Conservation (phyloP, 2,888 invertebrate genomes). For the Pollenia angustigena region DNA sequence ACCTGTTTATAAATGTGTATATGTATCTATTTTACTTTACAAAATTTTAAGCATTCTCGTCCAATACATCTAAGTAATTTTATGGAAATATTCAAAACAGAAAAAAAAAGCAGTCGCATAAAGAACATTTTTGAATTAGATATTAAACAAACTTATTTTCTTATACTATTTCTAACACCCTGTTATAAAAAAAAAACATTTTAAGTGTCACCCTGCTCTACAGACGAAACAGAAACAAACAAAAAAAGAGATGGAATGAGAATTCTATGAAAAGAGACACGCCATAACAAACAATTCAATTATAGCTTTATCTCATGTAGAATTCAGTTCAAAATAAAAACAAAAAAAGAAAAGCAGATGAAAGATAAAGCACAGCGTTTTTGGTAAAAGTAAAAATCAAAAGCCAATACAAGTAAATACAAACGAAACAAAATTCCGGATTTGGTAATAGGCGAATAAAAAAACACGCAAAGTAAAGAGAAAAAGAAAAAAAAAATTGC, state of each 20-base stretch:
- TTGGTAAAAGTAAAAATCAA: slow-evolving; percentile 20
- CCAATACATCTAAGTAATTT: no score
- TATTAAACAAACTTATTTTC: no score
- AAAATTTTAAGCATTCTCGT: no score
- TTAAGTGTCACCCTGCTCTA: slow-evolving; percentile 16
- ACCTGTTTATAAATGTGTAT: no score
- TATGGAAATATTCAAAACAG: no score
- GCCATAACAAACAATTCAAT: slow-evolving; percentile 30
- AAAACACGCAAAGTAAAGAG: not conserved
- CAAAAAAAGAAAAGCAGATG: slow-evolving; percentile 31
- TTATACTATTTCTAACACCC: slow-evolving; percentile 7
- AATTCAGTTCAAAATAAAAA: slow-evolving; percentile 38
- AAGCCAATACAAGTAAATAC: slow-evolving; percentile 34
- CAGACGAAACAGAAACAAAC: not conserved
- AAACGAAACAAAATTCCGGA: slow-evolving; percentile 59
- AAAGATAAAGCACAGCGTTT: slow-evolving; percentile 48
- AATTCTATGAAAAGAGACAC: slow-evolving; percentile 39
- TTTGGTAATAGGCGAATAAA: slow-evolving; percentile 48
- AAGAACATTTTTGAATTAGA: no score
- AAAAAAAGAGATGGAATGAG: slow-evolving; percentile 48
- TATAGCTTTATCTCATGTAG: slow-evolving; percentile 51
- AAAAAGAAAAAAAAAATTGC: not conserved
- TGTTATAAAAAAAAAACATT: slow-evolving; percentile 2
- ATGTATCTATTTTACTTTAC: no score
- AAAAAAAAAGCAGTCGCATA: no score